Conservation (phyloP, 2,888 invertebrate species). For the Caenorhabditis doughertyi region DNA sequence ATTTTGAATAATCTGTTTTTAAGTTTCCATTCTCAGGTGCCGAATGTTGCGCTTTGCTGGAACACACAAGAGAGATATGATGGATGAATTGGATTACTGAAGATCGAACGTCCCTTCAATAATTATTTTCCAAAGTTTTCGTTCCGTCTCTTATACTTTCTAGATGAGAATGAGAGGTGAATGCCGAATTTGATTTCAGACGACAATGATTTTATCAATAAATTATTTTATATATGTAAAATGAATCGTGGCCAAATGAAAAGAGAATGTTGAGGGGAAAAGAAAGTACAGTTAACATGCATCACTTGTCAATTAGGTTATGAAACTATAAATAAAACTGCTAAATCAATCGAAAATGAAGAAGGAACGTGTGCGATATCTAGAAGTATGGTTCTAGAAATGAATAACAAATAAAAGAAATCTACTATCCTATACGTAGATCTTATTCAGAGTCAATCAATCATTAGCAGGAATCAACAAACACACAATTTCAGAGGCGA, state of each 20-base stretch:
- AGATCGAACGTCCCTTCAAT: background rate
- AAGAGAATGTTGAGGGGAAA: slow-evolving; percentile 9
- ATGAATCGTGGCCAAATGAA: slow-evolving; percentile 27
- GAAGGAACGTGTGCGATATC: slow-evolving; percentile 25
- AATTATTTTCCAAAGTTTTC: slow-evolving; percentile 1
- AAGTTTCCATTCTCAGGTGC: no score
- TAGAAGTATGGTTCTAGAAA: slow-evolving; percentile 26
- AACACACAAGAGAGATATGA: slow-evolving; percentile 25
- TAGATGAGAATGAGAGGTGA: slow-evolving; percentile 11
- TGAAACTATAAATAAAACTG: slow-evolving; percentile 56
- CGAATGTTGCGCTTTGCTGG: slow-evolving; percentile 56
- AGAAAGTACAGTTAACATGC: slow-evolving; percentile 38
- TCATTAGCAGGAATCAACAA: slow-evolving; percentile 41
- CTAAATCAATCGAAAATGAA: slow-evolving; percentile 25
- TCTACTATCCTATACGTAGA: slow-evolving; percentile 25
- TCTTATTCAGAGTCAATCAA: slow-evolving; percentile 35
- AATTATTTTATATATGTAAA: slow-evolving; percentile 51
- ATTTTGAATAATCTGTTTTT: background rate
- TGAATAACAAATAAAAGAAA: background rate
- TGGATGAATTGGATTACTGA: slow-evolving; percentile 44
- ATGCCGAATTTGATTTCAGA: slow-evolving; percentile 1
- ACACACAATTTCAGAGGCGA: slow-evolving; percentile 36
- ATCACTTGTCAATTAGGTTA: slow-evolving; percentile 50
- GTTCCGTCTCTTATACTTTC: slow-evolving; percentile 2
- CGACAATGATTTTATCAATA: slow-evolving; percentile 41